These are phyloP conservation scores for Gryllus longicercus DNA, from an alignment of 2,888 invertebrate genomes.

Conservation along the genomic window DNA sequence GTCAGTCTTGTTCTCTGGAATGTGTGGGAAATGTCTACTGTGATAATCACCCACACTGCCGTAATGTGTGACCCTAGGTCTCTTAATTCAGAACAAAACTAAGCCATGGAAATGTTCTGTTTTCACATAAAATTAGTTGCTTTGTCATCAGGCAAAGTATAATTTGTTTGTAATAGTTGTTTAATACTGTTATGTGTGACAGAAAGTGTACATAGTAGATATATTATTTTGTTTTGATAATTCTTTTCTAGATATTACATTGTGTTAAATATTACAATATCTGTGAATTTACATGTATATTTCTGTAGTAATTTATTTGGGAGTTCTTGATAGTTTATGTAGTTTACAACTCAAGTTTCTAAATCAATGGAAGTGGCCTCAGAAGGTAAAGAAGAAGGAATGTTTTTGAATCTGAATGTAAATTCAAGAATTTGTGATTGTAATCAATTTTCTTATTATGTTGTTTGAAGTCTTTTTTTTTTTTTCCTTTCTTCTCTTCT, in stretches of 20 bases:
- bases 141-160: too few species aligned
- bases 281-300: not conserved
- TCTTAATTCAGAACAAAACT: not conserved
- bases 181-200: not conserved
- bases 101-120: not conserved
- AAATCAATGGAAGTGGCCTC: slow-evolving; percentile 2
- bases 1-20: not conserved
- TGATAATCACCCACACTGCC: not conserved
- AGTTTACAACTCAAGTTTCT: not conserved
- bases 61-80: not conserved
- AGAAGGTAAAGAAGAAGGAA: not conserved
- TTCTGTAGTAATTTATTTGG: not conserved
- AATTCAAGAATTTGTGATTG: too few species aligned
- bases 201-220: not conserved
- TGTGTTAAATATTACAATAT: not conserved
- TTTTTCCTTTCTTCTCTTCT: too few species aligned
- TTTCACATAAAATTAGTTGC: not conserved
- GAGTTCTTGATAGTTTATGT: not conserved
- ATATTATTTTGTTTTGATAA: not conserved
- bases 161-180: too few species aligned
- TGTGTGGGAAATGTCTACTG: not conserved
- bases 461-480: too few species aligned
- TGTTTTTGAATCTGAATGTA: too few species aligned
- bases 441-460: too few species aligned
- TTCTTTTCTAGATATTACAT: not conserved